Conservation (phyloP, 2,888 invertebrate species). For the Cremastobaeus sp. region DNA sequence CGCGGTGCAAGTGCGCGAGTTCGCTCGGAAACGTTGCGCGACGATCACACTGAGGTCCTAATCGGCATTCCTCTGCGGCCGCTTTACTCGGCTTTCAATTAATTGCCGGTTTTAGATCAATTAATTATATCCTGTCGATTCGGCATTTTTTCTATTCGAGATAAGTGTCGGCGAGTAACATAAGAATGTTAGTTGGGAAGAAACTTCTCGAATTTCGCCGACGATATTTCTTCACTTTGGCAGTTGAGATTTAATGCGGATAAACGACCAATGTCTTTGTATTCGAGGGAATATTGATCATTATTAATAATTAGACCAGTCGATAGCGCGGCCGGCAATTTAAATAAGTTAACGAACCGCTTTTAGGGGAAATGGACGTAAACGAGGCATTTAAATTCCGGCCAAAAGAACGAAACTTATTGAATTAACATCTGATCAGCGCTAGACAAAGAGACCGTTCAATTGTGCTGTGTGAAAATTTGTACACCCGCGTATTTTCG, state of each 20-base stretch:
- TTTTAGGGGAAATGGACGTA: neutral
- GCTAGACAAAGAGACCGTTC: neutral
- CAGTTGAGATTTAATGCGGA: conserved; percentile 52
- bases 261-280: conserved; percentile 42
- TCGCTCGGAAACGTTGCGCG: too few species aligned
- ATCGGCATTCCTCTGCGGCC: conserved; percentile 28
- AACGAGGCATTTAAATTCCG: neutral
- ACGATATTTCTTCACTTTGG: conserved; percentile 46
- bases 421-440: neutral
- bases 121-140: conserved; percentile 58
- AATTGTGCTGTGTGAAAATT: conserved; percentile 19
- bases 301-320: conserved; percentile 35
- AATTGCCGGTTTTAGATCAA: conserved; percentile 52
- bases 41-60: too few species aligned
- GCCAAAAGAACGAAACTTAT: neutral
- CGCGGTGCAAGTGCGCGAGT: too few species aligned
- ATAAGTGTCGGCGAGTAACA: conserved; percentile 52
- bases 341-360: too few species aligned
- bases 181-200: conserved; percentile 53
- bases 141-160: conserved; percentile 51
- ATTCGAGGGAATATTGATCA: conserved; percentile 29
- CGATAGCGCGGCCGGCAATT: too few species aligned
- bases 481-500: conserved; percentile 20
- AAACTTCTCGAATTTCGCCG: conserved; percentile 49
- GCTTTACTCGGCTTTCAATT: conserved; percentile 41